Percentiles rank a stretch among this genome's conserved stretches.
These are phyloP conservation scores for Cacatua alba DNA, from an alignment of 2,113 vertebrate species.

Conservation along the genomic window DNA sequence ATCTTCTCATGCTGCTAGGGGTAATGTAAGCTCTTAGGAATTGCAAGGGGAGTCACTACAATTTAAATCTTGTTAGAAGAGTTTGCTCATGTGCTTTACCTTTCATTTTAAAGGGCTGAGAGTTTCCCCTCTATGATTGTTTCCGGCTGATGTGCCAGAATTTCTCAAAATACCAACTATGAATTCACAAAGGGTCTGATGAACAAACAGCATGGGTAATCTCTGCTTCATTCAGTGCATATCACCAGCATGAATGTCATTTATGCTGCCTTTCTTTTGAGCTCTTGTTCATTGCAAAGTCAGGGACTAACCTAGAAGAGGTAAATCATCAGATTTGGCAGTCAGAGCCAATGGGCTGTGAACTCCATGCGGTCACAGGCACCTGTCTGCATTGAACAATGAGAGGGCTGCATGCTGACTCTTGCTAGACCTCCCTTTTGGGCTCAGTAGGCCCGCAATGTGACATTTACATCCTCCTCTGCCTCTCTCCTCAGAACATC, in stretches of 20 bases:
- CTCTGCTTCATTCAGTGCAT: neutral
- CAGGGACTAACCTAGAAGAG: neutral
- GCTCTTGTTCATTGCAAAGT: neutral
- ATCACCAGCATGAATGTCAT: neutral
- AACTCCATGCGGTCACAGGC: rapidly evolving
- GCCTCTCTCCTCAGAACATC: conserved; percentile 37
- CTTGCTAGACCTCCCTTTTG: neutral
- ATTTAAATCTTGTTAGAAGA: neutral
- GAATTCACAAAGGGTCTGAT: neutral
- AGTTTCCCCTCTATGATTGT: neutral
- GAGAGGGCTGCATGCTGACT: rapidly evolving
- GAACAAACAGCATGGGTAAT: neutral
- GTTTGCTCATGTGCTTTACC: neutral
- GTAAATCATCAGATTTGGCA: neutral
- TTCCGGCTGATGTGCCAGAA: neutral
- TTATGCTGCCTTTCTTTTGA: neutral
- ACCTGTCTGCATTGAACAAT: rapidly evolving
- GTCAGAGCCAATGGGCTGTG: neutral
- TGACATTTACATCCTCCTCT: neutral
- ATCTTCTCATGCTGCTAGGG: neutral
- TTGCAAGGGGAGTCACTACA: neutral
- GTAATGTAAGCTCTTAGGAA: neutral
- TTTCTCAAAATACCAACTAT: neutral
- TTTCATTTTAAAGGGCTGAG: neutral
- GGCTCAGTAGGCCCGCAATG: neutral